phyloP scores from a whole-genome alignment of 2,888 invertebrate species.

The Anorthoa munda region DNA sequence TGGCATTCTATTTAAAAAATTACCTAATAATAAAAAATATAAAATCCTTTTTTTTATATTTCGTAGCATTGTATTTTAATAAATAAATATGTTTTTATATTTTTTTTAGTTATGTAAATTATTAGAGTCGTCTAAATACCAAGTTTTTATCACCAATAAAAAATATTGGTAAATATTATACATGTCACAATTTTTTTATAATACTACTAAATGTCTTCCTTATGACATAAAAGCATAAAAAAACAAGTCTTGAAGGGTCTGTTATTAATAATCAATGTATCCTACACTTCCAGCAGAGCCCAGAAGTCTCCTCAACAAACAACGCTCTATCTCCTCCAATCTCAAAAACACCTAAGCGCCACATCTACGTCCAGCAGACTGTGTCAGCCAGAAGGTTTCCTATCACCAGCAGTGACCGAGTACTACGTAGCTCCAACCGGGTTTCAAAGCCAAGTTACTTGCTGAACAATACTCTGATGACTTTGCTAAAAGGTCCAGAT shows the following conservation, averaged over 20 bases:
- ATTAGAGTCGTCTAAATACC: background rate
- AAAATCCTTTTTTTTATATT: too few relatives aligned
- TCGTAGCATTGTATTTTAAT: too few relatives aligned
- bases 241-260: background rate
- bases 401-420: constrained; percentile 64
- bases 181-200: too few relatives aligned
- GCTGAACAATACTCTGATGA: constrained; percentile 54
- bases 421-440: constrained; percentile 77
- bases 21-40: too few relatives aligned
- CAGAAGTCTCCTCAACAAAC: constrained; percentile 77
- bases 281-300: constrained; percentile 67
- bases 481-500: constrained; percentile 46
- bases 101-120: background rate
- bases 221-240: background rate
- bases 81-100: too few relatives aligned
- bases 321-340: constrained; percentile 77
- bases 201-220: too few relatives aligned
- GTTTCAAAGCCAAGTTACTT: constrained; percentile 57
- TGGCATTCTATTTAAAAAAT: too few relatives aligned
- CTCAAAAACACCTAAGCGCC: constrained; percentile 73
- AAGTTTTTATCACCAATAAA: too few relatives aligned
- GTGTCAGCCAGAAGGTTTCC: constrained; percentile 21
- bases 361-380: constrained; percentile 49
- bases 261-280: background rate
- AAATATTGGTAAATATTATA: too few relatives aligned